Base-by-base conservation (phyloP, 53 echinoderm and acorn worm genomes). In the Echinarachnius parma region DNA sequence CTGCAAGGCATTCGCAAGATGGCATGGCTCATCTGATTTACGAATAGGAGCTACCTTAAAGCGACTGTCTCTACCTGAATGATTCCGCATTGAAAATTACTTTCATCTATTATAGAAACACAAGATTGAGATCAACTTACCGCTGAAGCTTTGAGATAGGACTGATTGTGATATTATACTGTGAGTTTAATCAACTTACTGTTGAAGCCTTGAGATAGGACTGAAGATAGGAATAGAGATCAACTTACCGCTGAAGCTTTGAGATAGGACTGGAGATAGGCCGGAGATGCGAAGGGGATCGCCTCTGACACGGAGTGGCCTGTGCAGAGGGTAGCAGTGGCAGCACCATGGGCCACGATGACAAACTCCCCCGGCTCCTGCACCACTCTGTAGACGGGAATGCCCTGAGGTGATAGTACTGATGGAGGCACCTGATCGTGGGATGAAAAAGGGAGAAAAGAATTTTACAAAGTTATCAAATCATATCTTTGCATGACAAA, bases 391-490 rank as follows among this genome's bases (percentile, higher is more conserved):
- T 53, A 62, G 78, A 78, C 78, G 1, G 78, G 62, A 9, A 78
- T 27, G 53, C 55, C 64, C 33, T 53, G 47, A 35, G 23, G n/a
- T 9, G 63, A 19, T 62, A 78, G 63, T 53, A 53, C 63, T 78
- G 78, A 78, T 53, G 78, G 78, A 50, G 78, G 63, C 10, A 64
- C 78, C 78, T 78, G 24, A 0, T n/a, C n/a, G n/a, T n/a, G n/a
- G n/a, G n/a, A n/a, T n/a, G n/a, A n/a, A n/a, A n/a, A n/a, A n/a
- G n/a, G n/a, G n/a, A n/a, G n/a, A n/a, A n/a, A n/a, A n/a, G n/a
- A n/a, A n/a, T n/a, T n/a, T n/a, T n/a, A n/a, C n/a, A n/a, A n/a
- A n/a, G n/a, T n/a, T n/a, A n/a, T n/a, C n/a, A n/a, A n/a, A n/a
- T n/a, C n/a, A n/a, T n/a, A n/a, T n/a, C n/a, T n/a, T n/a, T n/a